Evolutionary conservation across 2,888 invertebrate genomes (phyloP).

Genomic region (Zelleria hepariella): DNA sequence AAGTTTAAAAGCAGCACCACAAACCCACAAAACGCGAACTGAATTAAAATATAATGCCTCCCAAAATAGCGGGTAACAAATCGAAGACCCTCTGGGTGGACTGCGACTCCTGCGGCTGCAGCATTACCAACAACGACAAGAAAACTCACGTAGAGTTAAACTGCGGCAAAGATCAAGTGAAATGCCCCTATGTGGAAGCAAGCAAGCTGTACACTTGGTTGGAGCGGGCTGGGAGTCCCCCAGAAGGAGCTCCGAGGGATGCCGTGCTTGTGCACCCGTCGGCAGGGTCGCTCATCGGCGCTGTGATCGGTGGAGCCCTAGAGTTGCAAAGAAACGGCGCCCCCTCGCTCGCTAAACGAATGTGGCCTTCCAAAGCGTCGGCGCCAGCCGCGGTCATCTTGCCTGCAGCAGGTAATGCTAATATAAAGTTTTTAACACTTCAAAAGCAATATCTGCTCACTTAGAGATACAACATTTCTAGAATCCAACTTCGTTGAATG

Average conservation of each 20-base stretch:
- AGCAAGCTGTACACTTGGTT: conserved; percentile 47
- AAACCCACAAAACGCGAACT: too few relatives aligned
- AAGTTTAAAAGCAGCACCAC: not conserved
- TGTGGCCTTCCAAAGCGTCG: conserved; percentile 62
- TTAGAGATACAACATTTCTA: too few relatives aligned
- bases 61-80: conserved; percentile 20
- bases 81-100: conserved; percentile 72
- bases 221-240: conserved; percentile 39
- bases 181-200: conserved; percentile 53
- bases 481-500: too few relatives aligned
- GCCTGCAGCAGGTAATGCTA: conserved; percentile 56
- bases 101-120: conserved; percentile 74
- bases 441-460: too few relatives aligned
- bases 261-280: conserved; percentile 56
- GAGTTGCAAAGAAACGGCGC: conserved; percentile 45
- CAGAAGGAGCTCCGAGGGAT: conserved; percentile 50
- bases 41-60: not conserved
- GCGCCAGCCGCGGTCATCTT: conserved; percentile 57
- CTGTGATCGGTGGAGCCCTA: conserved; percentile 52
- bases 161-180: conserved; percentile 63
- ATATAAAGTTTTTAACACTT: too few relatives aligned
- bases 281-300: conserved; percentile 46
- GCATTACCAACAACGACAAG: conserved; percentile 71
- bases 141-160: conserved; percentile 63
- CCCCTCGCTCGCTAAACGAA: conserved; percentile 47